Evolutionary conservation across 2,888 invertebrate genomes (phyloP).

Genomic region (Epiblema foenella): DNA sequence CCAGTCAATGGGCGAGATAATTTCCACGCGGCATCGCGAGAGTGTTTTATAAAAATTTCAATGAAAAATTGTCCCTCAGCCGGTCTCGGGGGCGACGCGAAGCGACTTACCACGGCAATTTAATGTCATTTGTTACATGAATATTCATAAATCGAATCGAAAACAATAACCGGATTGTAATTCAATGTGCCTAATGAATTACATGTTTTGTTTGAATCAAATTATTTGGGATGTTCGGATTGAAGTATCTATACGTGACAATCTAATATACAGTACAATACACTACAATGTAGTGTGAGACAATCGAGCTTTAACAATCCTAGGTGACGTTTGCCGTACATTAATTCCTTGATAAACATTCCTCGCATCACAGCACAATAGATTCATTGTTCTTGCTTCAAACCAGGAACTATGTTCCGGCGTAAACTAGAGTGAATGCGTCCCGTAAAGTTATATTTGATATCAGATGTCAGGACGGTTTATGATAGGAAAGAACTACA

Average conservation of each 20-base stretch:
- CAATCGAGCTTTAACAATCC: slow-evolving; percentile 45
- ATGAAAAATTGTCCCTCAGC: slow-evolving; percentile 70
- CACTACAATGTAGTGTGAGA: slow-evolving; percentile 43
- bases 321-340: slow-evolving; percentile 44
- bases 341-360: slow-evolving; percentile 46
- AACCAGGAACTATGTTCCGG: slow-evolving; percentile 42
- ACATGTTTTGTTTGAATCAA: slow-evolving; percentile 56
- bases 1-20: slow-evolving; percentile 82
- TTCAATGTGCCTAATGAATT: slow-evolving; percentile 60
- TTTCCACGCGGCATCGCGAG: slow-evolving; percentile 70
- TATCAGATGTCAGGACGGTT: slow-evolving; percentile 8
- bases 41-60: slow-evolving; percentile 75
- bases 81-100: slow-evolving; percentile 56
- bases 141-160: slow-evolving; percentile 74
- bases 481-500: background rate
- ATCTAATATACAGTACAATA: slow-evolving; percentile 39
- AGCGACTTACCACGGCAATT: slow-evolving; percentile 67
- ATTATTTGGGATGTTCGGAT: slow-evolving; percentile 36
- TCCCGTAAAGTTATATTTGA: slow-evolving; percentile 29
- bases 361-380: slow-evolving; percentile 44
- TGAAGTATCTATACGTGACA: slow-evolving; percentile 13
- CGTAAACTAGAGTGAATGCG: slow-evolving; percentile 39
- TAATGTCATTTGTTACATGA: slow-evolving; percentile 76
- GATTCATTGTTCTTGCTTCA: slow-evolving; percentile 45
- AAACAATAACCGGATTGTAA: slow-evolving; percentile 73